Conservation (phyloP, 2,113 vertebrate genomes). For the Bucco capensis region DNA sequence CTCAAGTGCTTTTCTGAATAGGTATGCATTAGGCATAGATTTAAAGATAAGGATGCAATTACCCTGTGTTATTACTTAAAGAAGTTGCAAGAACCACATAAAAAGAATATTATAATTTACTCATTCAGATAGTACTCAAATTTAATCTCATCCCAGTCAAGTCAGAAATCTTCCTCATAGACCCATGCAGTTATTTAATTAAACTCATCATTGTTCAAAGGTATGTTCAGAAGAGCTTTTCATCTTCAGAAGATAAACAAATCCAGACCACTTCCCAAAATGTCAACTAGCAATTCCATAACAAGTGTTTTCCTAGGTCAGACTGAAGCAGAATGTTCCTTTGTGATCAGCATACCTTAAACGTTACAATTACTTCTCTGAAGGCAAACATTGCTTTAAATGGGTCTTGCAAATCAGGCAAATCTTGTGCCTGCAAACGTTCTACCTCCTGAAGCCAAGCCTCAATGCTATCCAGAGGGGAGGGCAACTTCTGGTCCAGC, state of each 20-base stretch:
- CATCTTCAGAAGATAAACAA: slow-evolving; percentile 28
- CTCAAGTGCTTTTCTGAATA: slow-evolving; percentile 18
- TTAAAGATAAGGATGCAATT: slow-evolving; percentile 40
- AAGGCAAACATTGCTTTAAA: slow-evolving; percentile 70
- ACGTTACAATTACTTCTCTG: slow-evolving; percentile 75
- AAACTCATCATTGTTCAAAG: slow-evolving; percentile 25
- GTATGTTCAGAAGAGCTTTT: slow-evolving; percentile 6
- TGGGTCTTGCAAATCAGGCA: slow-evolving; percentile 73
- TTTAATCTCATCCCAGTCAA: slow-evolving; percentile 15
- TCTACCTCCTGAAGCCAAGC: slow-evolving; percentile 85
- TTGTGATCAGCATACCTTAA: slow-evolving; percentile 77
- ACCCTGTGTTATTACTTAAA: background rate
- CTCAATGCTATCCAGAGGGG: slow-evolving; percentile 76
- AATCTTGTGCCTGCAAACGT: slow-evolving; percentile 70
- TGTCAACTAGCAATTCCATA: background rate
- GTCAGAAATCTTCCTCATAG: background rate
- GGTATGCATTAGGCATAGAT: slow-evolving; percentile 5
- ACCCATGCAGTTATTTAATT: background rate
- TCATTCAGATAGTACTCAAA: background rate
- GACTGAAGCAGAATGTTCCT: background rate
- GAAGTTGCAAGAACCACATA: slow-evolving; percentile 38
- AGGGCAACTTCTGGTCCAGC: slow-evolving; percentile 80
- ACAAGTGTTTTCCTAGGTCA: slow-evolving; percentile 19
- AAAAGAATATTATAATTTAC: background rate
- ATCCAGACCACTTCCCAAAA: slow-evolving; percentile 10